These are phyloP conservation scores for Magallana angulata DNA, from an alignment of 1,140 invertebrate species.

Conservation along the genomic window DNA sequence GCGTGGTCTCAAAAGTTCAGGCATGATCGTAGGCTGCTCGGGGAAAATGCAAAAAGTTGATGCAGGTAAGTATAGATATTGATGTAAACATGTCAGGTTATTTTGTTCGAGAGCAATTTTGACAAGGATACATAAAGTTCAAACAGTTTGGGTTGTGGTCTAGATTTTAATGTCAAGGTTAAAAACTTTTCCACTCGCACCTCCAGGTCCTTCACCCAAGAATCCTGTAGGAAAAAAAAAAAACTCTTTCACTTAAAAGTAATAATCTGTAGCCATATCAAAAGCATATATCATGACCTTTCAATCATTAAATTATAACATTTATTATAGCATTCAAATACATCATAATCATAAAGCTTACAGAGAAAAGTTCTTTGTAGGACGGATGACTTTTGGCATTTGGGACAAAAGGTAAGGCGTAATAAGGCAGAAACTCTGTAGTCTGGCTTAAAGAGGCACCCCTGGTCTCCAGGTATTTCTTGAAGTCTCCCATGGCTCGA, in stretches of 20 bases:
- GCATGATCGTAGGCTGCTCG: too few relatives aligned
- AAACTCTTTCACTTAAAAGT: neutral
- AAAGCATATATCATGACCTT: too few relatives aligned
- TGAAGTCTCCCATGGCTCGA: conserved; percentile 81
- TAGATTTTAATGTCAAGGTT: conserved; percentile 69
- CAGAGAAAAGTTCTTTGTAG: conserved; percentile 82
- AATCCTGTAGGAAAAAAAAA: conserved; percentile 70
- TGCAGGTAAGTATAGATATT: too few relatives aligned
- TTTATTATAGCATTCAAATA: too few relatives aligned
- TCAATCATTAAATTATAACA: too few relatives aligned
- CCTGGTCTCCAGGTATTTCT: conserved; percentile 81
- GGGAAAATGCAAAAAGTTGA: too few relatives aligned
- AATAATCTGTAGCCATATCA: too few relatives aligned
- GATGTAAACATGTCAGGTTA: too few relatives aligned
- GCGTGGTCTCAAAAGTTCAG: too few relatives aligned
- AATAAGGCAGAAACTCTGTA: conserved; percentile 82
- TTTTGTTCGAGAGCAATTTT: neutral
- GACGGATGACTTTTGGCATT: conserved; percentile 82
- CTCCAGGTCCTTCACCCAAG: conserved; percentile 78
- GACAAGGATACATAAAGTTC: conserved; percentile 78
- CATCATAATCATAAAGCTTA: conserved; percentile 62
- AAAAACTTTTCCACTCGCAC: conserved; percentile 78
- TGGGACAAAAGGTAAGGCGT: conserved; percentile 83
- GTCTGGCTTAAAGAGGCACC: conserved; percentile 82
- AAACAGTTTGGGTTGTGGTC: conserved; percentile 74